Conservation (phyloP, 2,888 invertebrate species). For the Dasysyrphus tricinctus region DNA sequence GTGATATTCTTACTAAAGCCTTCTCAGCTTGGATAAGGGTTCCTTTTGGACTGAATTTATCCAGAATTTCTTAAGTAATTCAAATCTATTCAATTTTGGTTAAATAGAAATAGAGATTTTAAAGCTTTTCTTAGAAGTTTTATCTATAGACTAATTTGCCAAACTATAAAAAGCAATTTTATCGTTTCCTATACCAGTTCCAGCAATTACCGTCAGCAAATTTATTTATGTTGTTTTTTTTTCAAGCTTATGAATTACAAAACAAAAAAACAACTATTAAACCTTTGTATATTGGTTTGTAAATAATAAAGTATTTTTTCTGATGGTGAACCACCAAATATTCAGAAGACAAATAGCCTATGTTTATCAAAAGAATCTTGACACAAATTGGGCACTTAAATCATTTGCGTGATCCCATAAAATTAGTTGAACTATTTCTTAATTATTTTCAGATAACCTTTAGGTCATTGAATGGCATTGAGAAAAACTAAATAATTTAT, state of each 20-base stretch:
- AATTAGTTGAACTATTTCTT: constrained; percentile 8
- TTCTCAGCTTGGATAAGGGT: no score
- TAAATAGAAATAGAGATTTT: no score
- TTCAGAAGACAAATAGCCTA: not conserved
- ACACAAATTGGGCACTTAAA: constrained; percentile 22
- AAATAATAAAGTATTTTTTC: not conserved
- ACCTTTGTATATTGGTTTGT: not conserved
- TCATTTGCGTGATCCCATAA: not conserved
- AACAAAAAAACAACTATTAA: not conserved
- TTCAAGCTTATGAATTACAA: not conserved
- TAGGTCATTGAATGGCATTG: constrained; percentile 10
- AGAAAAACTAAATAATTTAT: not conserved
- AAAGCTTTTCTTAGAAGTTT: no score
- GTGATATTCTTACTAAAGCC: no score
- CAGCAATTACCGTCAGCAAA: not conserved
- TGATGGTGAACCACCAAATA: not conserved
- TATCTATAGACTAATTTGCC: no score
- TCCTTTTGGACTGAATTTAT: no score
- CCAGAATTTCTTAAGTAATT: no score
- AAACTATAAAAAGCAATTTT: no score
- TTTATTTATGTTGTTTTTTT: not conserved
- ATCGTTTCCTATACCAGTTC: no score
- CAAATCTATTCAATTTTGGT: no score
- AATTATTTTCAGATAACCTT: constrained; percentile 22
- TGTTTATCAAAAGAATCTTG: constrained; percentile 3